Conservation (phyloP, 1,140 invertebrate genomes). For the Macrotrachela quadricornifera region DNA sequence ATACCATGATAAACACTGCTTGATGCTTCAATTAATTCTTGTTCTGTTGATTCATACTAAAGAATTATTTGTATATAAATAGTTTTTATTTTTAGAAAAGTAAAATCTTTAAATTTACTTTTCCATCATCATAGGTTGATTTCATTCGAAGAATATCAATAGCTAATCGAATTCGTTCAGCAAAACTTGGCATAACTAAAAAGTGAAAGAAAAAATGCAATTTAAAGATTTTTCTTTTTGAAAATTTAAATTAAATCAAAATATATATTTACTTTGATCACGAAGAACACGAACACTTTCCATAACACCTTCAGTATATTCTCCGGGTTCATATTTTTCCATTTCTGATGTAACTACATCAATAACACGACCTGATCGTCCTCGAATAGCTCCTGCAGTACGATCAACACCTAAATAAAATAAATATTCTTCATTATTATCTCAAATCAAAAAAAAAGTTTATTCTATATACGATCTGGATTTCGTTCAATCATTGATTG, state of each 20-base stretch:
- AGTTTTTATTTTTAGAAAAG: too few species aligned
- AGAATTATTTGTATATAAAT: too few species aligned
- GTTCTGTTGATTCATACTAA: neutral
- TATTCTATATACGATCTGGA: neutral
- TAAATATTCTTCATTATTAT: too few species aligned
- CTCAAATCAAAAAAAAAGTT: too few species aligned
- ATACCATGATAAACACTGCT: slow-evolving; percentile 91
- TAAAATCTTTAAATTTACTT: too few species aligned
- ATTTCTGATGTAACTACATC: slow-evolving; percentile 64
- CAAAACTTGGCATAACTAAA: too few species aligned
- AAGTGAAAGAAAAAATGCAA: too few species aligned
- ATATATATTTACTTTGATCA: slow-evolving; percentile 38
- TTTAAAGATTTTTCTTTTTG: too few species aligned
- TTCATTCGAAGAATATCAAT: too few species aligned
- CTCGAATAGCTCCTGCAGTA: too few species aligned
- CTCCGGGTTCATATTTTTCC: slow-evolving; percentile 48
- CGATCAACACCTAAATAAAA: neutral
- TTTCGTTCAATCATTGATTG: neutral
- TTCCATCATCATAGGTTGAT: neutral
- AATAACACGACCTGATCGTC: neutral
- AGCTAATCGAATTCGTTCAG: too few species aligned
- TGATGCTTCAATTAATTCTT: slow-evolving; percentile 93
- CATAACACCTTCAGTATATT: slow-evolving; percentile 61
- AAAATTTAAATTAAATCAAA: too few species aligned
- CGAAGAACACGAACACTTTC: slow-evolving; percentile 74